These are phyloP conservation scores for Drosophila anceps DNA, from an alignment of 2,888 invertebrate genomes.

Conservation along the genomic window DNA sequence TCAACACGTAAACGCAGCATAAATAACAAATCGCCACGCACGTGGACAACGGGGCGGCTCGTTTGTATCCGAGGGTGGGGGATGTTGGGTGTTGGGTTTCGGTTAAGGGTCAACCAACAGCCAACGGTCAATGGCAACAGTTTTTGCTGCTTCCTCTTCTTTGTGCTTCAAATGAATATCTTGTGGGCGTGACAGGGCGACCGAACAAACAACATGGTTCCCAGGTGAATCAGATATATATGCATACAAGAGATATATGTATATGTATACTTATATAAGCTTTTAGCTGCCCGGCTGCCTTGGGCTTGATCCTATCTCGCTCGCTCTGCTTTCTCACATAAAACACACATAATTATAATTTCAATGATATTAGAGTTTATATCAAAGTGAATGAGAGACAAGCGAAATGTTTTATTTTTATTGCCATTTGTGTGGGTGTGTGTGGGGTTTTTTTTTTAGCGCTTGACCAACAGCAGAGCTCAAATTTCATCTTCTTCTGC, in stretches of 20 bases:
- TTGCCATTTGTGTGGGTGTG: slow-evolving; percentile 47
- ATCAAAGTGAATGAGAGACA: slow-evolving; percentile 75
- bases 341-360: slow-evolving; percentile 80
- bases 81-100: background rate
- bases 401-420: slow-evolving; percentile 48
- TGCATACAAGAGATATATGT: slow-evolving; percentile 12
- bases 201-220: slow-evolving; percentile 23
- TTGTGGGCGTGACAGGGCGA: slow-evolving; percentile 31
- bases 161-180: slow-evolving; percentile 34
- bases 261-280: slow-evolving; percentile 9
- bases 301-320: slow-evolving; percentile 7
- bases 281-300: slow-evolving; percentile 20
- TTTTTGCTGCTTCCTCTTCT: slow-evolving; percentile 4
- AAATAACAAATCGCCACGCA: slow-evolving; percentile 72
- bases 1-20: slow-evolving; percentile 76
- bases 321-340: slow-evolving; percentile 42
- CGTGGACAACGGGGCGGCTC: slow-evolving; percentile 1
- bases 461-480: slow-evolving; percentile 16
- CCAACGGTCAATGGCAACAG: slow-evolving; percentile 52
- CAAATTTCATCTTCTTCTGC: background rate
- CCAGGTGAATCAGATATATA: slow-evolving; percentile 11
- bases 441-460: background rate
- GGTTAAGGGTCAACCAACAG: slow-evolving; percentile 43
- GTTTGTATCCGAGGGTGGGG: background rate
- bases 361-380: slow-evolving; percentile 76